Evolutionary conservation across 2,113 vertebrate genomes (phyloP), one percentile per base, ranked within the genome.

Genomic region (Clupea harengus): DNA sequence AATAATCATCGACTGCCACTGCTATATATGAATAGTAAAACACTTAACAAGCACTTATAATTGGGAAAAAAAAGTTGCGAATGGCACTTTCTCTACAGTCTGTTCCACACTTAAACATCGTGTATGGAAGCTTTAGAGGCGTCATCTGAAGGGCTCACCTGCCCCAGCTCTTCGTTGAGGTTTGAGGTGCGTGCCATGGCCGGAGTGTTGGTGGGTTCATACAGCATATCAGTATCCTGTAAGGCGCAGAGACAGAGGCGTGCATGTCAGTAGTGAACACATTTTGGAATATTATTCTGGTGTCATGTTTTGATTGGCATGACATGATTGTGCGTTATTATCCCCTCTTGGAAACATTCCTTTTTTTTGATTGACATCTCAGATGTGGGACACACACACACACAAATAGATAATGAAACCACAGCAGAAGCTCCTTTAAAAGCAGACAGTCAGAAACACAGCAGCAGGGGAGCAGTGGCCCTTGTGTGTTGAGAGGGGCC

Each of bases 101-200:
- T 28, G n/a, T 13, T 52, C 50, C 50, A 18, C 50, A 15, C 9
- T 50, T 17, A 52, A 15, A 17, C 50, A 52, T 52, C n/a, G n/a
- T n/a, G n/a, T n/a, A n/a, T n/a, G n/a, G n/a, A n/a, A 17, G 2
- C 1, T 52, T 3, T 3, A 52, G 15, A 13, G 6, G 4, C 11
- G 15, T 52, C 15, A 15, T 52, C 50, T 52, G 15, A 52, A 52
- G 50, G 50, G n/a, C 6, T 45, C 45, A 99, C 98, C 97, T 99
- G 98, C 86, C 98, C 98, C 81, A 99, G 94, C 86, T 99, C 98
- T 92, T 99, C 98, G 88, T 99, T 99, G 81, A 99, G 96, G 91
- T 99, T 99, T 80, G 98, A 99, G 10, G 98, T 99, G 78, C 98
- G 96, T 88, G 98, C 98, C 97, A 99, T 97, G 0, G 98, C 98